phyloP scores from a whole-genome alignment of 1,140 invertebrate genomes.

The Globodera ellingtonae region DNA sequence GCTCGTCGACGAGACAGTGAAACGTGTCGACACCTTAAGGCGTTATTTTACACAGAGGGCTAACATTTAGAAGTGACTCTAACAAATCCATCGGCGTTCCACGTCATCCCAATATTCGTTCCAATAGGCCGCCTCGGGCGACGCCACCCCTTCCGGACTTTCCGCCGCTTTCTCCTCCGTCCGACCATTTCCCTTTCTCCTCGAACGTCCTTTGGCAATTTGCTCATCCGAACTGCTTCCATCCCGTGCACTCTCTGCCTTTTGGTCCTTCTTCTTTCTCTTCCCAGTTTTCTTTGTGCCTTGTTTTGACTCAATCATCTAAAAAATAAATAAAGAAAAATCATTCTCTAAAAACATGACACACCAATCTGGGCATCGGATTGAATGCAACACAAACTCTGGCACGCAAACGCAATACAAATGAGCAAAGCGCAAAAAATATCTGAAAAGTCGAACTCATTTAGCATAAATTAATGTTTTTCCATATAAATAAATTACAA shows the following conservation, averaged over 20 bases:
- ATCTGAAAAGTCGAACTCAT: constrained; percentile 29
- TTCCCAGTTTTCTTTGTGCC: constrained; percentile 3
- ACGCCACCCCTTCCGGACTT: not conserved
- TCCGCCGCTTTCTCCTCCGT: not conserved
- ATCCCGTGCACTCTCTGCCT: not conserved
- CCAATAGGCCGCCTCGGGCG: constrained; percentile 31
- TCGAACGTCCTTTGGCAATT: not conserved
- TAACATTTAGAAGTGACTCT: not conserved
- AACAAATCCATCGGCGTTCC: constrained; percentile 42
- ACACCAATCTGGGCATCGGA: constrained; percentile 39
- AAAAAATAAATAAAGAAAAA: not conserved
- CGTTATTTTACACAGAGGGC: not conserved
- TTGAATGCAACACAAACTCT: constrained; percentile 33
- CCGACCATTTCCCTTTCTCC: not conserved
- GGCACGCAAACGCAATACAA: constrained; percentile 22
- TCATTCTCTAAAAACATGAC: not conserved
- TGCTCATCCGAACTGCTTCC: not conserved
- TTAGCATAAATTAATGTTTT: constrained; percentile 6
- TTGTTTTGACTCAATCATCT: constrained; percentile 4
- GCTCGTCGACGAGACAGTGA: constrained; percentile 34
- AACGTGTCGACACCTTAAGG: constrained; percentile 44
- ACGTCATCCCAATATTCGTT: constrained; percentile 43
- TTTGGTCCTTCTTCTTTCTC: constrained; percentile 1
- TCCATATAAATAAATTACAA: constrained; percentile 31
- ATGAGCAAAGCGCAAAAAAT: constrained; percentile 38